These are phyloP conservation scores for Brachionichthys hirsutus DNA, from an alignment of 2,113 vertebrate species.

Conservation along the genomic window DNA sequence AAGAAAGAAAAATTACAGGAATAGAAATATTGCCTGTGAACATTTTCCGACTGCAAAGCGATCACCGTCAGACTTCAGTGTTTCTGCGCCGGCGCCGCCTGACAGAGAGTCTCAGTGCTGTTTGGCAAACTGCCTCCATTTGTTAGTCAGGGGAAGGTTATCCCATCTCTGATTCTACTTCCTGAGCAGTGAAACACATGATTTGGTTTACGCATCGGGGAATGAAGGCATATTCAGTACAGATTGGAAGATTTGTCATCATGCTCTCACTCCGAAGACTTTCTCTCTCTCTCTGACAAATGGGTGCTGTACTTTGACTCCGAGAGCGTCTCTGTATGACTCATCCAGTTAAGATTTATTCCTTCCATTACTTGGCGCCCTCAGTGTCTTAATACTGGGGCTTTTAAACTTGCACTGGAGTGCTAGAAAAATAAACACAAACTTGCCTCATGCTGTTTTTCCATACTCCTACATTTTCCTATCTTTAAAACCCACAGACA, in stretches of 20 bases:
- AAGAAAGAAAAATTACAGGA: too few relatives aligned
- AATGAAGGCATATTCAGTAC: constrained; percentile 41
- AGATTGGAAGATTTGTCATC: constrained; percentile 59
- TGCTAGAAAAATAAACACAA: not conserved
- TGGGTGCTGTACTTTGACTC: constrained; percentile 35
- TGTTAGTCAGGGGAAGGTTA: constrained; percentile 35
- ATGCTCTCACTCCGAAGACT: constrained; percentile 21
- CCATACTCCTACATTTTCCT: constrained; percentile 4
- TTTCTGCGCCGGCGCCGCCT: constrained; percentile 1
- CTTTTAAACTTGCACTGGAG: constrained; percentile 32
- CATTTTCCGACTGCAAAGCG: not conserved
- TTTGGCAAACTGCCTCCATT: constrained; percentile 27
- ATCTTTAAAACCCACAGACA: constrained; percentile 2
- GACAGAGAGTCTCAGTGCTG: not conserved
- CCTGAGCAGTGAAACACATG: constrained; percentile 37
- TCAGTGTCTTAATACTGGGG: constrained; percentile 45
- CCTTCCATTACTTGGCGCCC: constrained; percentile 46
- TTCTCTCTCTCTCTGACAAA: constrained; percentile 40
- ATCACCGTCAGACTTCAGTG: not conserved
- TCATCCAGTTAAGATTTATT: constrained; percentile 58
- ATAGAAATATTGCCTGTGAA: too few relatives aligned
- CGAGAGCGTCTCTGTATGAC: constrained; percentile 46
- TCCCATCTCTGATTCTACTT: constrained; percentile 27
- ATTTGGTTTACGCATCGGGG: constrained; percentile 38
- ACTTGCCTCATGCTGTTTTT: constrained; percentile 23